A percentile compares a stretch with the other conserved stretches of the same genome.
Evolutionary conservation across 1,140 invertebrate genomes (phyloP).

Genomic region (Drosophila orena): DNA sequence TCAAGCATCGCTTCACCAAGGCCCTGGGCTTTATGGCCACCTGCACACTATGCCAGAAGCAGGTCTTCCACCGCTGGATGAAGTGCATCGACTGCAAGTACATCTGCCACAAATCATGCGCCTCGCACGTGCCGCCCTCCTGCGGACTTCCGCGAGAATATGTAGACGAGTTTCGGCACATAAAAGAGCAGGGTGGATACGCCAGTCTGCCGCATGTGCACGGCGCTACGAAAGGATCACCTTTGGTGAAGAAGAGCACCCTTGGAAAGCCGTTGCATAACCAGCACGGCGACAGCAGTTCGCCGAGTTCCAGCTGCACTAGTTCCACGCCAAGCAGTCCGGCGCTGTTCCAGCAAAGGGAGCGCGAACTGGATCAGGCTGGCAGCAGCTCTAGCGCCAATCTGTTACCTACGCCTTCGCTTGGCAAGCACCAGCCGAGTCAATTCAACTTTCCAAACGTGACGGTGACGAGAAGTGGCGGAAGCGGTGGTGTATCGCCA

Average conservation of each 20-base stretch:
- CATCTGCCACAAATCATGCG: conserved; percentile 95
- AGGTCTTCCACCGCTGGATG: conserved; percentile 93
- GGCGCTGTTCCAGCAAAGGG: conserved; percentile 88
- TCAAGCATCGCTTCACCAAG: conserved; percentile 95
- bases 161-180: conserved; percentile 91
- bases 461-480: conserved; percentile 62
- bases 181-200: conserved; percentile 86
- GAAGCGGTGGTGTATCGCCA: conserved; percentile 34
- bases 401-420: conserved; percentile 25
- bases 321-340: conserved; percentile 98
- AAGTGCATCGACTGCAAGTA: conserved; percentile 99
- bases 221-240: conserved; percentile 82
- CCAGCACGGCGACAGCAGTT: conserved; percentile 92
- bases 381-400: conserved; percentile 76
- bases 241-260: conserved; percentile 73
- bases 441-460: conserved; percentile 94
- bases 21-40: conserved; percentile 94
- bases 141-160: conserved; percentile 95
- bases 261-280: conserved; percentile 52
- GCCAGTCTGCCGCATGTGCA: conserved; percentile 46
- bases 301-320: conserved; percentile 97
- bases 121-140: conserved; percentile 94
- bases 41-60: conserved; percentile 96
- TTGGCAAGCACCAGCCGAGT: conserved; percentile 85
- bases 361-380: conserved; percentile 47